Evolutionary conservation across 2,888 invertebrate genomes (phyloP), one percentile per base, ranked within the genome.

Genomic region (Polyommatus iphigenia): DNA sequence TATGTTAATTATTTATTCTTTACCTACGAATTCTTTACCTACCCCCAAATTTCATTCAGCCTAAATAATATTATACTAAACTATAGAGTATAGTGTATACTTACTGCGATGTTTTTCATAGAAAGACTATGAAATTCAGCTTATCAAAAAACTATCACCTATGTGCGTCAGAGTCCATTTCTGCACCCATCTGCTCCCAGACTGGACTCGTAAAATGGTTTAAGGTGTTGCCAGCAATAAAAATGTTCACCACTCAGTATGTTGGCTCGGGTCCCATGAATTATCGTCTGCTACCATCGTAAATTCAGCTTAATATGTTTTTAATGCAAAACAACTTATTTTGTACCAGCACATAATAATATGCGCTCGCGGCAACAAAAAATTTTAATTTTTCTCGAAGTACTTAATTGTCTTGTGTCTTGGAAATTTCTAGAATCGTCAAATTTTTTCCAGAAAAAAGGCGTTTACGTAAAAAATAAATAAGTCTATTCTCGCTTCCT

Each of bases 221-320:
- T 57, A 72, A 77, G 77, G 77, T 77, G 77, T 71, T 77, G 50
- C 24, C 36, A 54, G 77, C 57, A 54, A 77, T 77, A 77, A 77
- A 77, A 77, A 36, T 77, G 67, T 29, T 77, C 50, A 72, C 72
- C 77, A 77, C 77, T 77, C 77, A 72, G 72, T 77, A n/a, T 72
- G 71, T 77, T 77, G 67, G 71, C 77, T 77, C 46, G 8, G 62
- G 50, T 50, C 77, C 71, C 77, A 36, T 77, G 57, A 72, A 67
- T 54, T 72, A 77, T 72, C 3, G 29, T 54, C 75, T 20, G 73
- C 46, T 20, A 15, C 18, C 32, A 72, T 72, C 71, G 50, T 77
- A 24, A 41, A 71, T 50, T 50, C 54, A 32, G 71, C 71, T 36
- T 71, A 50, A 77, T 77, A 77, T 71, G 62, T 71, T 71, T 77